These are phyloP conservation scores for Gadus macrocephalus DNA, from an alignment of 2,113 vertebrate genomes.

Conservation along the genomic window DNA sequence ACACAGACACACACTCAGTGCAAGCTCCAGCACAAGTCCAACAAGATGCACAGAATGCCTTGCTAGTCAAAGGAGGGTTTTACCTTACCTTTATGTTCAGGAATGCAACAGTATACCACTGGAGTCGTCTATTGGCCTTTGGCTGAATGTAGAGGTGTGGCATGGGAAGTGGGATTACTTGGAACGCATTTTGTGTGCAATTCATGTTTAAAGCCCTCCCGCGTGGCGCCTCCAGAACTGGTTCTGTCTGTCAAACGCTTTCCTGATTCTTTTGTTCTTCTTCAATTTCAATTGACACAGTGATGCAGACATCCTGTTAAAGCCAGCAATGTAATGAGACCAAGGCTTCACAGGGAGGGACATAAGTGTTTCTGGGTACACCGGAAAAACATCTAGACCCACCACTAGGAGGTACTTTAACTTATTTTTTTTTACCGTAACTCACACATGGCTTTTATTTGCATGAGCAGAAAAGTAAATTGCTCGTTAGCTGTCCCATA, in stretches of 20 bases:
- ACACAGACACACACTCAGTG: slow-evolving; percentile 3
- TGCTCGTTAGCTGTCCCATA: background rate
- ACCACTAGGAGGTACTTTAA: background rate
- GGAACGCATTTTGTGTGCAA: slow-evolving; percentile 20
- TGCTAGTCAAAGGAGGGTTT: slow-evolving; percentile 5
- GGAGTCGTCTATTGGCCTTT: slow-evolving; percentile 1
- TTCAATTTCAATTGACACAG: background rate
- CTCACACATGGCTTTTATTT: background rate
- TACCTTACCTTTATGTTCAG: slow-evolving; percentile 22
- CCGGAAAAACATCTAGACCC: background rate
- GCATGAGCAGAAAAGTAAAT: background rate
- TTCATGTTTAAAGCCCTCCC: background rate
- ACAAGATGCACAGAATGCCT: too few species aligned
- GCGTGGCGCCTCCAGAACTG: background rate
- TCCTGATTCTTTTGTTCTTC: background rate
- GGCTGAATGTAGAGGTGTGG: slow-evolving; percentile 14
- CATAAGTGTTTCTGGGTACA: background rate
- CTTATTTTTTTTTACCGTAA: background rate
- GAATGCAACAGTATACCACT: slow-evolving; percentile 11
- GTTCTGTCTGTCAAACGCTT: background rate
- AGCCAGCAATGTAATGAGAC: background rate
- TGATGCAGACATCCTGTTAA: background rate
- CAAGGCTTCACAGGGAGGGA: too few species aligned
- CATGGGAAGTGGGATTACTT: slow-evolving; percentile 19
- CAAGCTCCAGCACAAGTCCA: too few species aligned